Evolutionary conservation across 2,113 vertebrate genomes (phyloP).

Genomic region (Halichoerus grypus): DNA sequence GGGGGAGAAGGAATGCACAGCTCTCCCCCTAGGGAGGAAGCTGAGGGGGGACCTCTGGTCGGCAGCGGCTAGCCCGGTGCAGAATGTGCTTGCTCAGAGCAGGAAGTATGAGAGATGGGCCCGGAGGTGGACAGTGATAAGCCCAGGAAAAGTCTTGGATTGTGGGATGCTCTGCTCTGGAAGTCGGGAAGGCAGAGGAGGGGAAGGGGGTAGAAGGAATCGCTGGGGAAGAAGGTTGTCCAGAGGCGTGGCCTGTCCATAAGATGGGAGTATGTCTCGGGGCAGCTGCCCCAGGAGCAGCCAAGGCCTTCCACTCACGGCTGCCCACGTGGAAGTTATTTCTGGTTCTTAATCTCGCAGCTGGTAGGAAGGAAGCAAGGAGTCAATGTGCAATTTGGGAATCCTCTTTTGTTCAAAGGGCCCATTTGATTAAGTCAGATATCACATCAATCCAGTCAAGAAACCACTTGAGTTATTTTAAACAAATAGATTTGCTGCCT

Average conservation of each 20-base stretch:
- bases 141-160: neutral
- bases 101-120: neutral
- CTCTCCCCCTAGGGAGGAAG: neutral
- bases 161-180: neutral
- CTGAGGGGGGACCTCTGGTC: neutral
- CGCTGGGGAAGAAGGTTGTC: too few species aligned
- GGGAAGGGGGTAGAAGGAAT: neutral
- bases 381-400: neutral
- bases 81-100: neutral
- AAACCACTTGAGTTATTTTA: neutral
- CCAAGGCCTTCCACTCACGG: neutral
- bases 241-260: fast-evolving
- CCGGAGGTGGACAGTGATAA: neutral
- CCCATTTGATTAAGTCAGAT: neutral
- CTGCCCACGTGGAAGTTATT: neutral
- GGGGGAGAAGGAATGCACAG: too few species aligned
- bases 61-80: too few species aligned
- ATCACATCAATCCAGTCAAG: neutral
- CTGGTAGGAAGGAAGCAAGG: neutral
- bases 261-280: fast-evolving
- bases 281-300: neutral
- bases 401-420: neutral
- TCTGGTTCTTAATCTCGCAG: neutral
- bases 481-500: neutral
- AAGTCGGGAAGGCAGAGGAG: neutral